Conservation (phyloP, 1,140 invertebrate genomes). For the Drosophila nasuta region DNA sequence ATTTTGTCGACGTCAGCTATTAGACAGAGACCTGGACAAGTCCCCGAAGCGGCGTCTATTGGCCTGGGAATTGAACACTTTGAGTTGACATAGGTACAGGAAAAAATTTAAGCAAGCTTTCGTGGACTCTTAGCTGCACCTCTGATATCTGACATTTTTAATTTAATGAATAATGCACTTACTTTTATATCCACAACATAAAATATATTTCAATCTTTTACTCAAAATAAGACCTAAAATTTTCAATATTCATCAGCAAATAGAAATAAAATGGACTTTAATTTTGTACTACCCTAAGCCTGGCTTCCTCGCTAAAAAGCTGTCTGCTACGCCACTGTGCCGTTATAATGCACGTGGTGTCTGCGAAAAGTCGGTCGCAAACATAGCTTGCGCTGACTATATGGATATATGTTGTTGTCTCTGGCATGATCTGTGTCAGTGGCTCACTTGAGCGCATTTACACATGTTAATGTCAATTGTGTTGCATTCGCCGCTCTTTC, state of each 20-base stretch:
- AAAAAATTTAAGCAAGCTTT: neutral
- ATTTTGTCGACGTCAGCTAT: slow-evolving; percentile 45
- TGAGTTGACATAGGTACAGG: slow-evolving; percentile 29
- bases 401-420: slow-evolving; percentile 10
- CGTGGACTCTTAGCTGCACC: neutral
- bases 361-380: slow-evolving; percentile 25
- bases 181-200: too few relatives aligned
- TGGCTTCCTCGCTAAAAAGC: slow-evolving; percentile 1
- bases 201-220: too few relatives aligned
- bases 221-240: too few relatives aligned
- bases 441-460: slow-evolving; percentile 78
- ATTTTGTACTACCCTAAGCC: too few relatives aligned
- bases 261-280: too few relatives aligned
- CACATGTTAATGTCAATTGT: slow-evolving; percentile 77
- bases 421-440: slow-evolving; percentile 65
- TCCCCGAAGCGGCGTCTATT: slow-evolving; percentile 1
- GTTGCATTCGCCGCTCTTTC: slow-evolving; percentile 28
- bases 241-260: neutral
- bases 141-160: too few relatives aligned
- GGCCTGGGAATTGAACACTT: slow-evolving; percentile 30
- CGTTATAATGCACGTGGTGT: slow-evolving; percentile 19
- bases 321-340: slow-evolving; percentile 39
- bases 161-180: too few relatives aligned
- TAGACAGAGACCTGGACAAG: slow-evolving; percentile 16
- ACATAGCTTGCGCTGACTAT: neutral